These are phyloP conservation scores for Eptesicus fuscus DNA, from an alignment of 2,113 vertebrate species.

Conservation along the genomic window DNA sequence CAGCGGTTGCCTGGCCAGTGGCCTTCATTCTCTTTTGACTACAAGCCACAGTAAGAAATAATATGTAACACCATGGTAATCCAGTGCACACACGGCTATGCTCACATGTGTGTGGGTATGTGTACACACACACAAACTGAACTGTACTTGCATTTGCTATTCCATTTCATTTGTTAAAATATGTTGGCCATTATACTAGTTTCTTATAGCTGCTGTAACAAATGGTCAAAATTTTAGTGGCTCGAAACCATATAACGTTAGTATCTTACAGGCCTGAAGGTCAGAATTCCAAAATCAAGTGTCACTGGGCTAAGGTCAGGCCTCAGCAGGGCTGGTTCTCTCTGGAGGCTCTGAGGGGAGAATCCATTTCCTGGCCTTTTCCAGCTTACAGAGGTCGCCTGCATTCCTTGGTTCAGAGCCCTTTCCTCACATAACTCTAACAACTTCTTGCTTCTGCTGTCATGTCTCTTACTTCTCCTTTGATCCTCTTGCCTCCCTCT, in stretches of 20 bases:
- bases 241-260: background rate
- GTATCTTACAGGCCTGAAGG: background rate
- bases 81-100: background rate
- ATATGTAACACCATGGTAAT: background rate
- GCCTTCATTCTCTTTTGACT: background rate
- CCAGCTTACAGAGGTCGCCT: background rate
- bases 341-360: background rate
- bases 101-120: fast-evolving
- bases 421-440: background rate
- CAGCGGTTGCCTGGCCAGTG: background rate
- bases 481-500: background rate
- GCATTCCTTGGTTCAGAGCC: background rate
- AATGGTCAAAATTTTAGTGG: background rate
- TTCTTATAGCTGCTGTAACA: background rate
- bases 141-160: background rate
- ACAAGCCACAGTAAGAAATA: background rate
- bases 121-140: background rate
- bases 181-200: background rate
- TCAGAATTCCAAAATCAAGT: background rate
- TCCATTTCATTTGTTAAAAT: background rate
- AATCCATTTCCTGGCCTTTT: background rate
- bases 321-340: background rate
- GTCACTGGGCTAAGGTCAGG: background rate
- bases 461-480: background rate
- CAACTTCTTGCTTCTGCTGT: background rate